These are phyloP conservation scores for Grus americana DNA, from an alignment of 2,113 vertebrate genomes.

Conservation along the genomic window DNA sequence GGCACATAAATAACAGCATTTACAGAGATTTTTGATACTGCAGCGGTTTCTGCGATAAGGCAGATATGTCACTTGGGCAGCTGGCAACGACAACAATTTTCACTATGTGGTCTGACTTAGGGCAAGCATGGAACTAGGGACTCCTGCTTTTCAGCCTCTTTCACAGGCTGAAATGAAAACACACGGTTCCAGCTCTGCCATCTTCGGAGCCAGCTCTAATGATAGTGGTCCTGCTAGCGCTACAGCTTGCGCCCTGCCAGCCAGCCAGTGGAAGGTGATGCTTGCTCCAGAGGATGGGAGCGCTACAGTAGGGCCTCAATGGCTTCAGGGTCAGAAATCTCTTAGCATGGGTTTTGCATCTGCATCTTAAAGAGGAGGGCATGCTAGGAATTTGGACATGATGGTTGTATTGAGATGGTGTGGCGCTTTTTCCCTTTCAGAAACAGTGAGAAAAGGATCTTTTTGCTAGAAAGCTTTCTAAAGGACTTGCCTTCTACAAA, in stretches of 20 bases:
- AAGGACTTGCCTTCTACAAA: background rate
- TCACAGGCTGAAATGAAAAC: background rate
- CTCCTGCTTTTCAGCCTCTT: background rate
- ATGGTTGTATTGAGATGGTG: background rate
- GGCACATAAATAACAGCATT: background rate
- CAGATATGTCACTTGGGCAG: background rate
- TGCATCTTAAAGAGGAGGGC: background rate
- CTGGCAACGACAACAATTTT: background rate
- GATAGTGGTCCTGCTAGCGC: background rate
- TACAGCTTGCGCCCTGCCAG: background rate
- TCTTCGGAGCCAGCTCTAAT: background rate
- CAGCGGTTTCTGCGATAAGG: background rate
- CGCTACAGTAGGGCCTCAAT: background rate
- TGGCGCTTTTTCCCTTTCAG: background rate
- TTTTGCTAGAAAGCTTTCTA: background rate
- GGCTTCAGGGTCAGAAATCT: background rate
- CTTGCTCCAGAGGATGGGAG: background rate
- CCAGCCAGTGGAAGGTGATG: background rate
- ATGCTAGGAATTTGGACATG: background rate
- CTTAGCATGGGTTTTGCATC: background rate
- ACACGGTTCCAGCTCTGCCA: background rate
- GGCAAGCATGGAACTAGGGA: background rate
- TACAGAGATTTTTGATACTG: background rate
- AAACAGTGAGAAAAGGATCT: background rate
- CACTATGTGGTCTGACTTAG: fast-evolving